Evolutionary conservation across 2,888 invertebrate genomes (phyloP).

Genomic region (Drosophila mayaguana): DNA sequence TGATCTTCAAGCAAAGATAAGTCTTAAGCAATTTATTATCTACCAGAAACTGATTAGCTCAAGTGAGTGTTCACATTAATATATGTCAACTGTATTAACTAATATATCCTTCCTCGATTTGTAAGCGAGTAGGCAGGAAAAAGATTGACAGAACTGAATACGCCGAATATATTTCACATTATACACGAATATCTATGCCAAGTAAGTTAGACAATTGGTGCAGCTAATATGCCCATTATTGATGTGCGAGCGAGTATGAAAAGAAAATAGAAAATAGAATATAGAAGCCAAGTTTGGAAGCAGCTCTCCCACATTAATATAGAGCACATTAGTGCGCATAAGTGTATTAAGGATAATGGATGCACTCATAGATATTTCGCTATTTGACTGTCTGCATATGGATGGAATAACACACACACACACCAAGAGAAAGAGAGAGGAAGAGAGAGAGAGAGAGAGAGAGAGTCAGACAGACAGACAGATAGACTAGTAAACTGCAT

Average conservation of each 20-base stretch:
- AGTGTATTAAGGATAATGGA: slow-evolving; percentile 80
- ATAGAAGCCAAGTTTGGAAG: slow-evolving; percentile 62
- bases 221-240: background rate
- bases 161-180: background rate
- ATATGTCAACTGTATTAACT: no score
- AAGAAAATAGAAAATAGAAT: slow-evolving; percentile 16
- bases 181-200: background rate
- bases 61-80: no score
- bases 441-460: no score
- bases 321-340: slow-evolving; percentile 73
- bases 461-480: background rate
- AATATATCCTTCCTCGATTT: no score
- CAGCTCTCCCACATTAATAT: slow-evolving; percentile 72
- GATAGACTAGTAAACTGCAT: background rate
- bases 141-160: no score
- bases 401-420: slow-evolving; percentile 33
- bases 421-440: background rate
- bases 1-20: no score
- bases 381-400: slow-evolving; percentile 61
- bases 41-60: no score
- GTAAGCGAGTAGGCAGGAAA: background rate
- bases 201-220: background rate
- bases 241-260: background rate
- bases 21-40: no score
- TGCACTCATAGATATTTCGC: slow-evolving; percentile 78